Percentiles rank a stretch among this genome's conserved stretches.
Evolutionary conservation across 2,113 vertebrate genomes (phyloP).

Genomic region (Gracilinanus agilis): DNA sequence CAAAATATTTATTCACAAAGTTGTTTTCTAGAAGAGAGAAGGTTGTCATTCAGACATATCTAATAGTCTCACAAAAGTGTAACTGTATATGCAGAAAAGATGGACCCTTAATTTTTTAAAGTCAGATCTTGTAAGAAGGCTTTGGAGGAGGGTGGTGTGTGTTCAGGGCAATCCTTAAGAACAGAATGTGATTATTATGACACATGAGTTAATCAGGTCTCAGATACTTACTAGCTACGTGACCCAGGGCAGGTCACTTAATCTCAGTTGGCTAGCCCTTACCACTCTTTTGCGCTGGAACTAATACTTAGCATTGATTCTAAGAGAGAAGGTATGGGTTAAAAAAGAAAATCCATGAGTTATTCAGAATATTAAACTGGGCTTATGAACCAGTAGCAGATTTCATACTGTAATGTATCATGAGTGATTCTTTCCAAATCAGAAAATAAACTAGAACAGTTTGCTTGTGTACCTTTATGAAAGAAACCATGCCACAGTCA

Average conservation of each 20-base stretch:
- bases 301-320: no score
- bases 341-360: no score
- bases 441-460: not conserved
- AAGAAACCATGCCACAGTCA: not conserved
- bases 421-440: not conserved
- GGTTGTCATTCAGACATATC: not conserved
- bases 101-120: not conserved
- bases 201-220: not conserved
- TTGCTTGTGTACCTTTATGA: not conserved
- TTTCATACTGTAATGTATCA: not conserved
- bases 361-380: not conserved
- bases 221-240: no score
- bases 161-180: not conserved
- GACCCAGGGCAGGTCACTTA: no score
- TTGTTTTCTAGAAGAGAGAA: not conserved
- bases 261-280: no score
- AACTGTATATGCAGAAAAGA: not conserved
- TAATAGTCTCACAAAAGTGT: not conserved
- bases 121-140: no score
- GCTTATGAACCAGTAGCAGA: not conserved
- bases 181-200: not conserved
- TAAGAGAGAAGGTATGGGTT: no score
- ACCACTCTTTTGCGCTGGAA: no score
- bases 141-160: not conserved
- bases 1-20: slow-evolving; percentile 29